Conservation (phyloP, 2,888 invertebrate genomes). For the Acanthosepion pharaonis region DNA sequence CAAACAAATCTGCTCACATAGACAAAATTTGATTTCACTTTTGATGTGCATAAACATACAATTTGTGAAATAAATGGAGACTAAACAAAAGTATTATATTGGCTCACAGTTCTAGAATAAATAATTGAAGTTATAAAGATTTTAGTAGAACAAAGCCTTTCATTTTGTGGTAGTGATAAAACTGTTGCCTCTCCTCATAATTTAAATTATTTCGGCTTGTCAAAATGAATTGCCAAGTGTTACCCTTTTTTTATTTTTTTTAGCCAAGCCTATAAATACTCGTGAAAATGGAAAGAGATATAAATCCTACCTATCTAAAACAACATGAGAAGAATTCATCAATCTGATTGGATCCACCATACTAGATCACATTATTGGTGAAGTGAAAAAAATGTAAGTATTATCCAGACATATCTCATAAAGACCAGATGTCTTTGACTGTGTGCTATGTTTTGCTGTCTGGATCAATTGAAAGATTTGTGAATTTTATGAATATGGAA, state of each 20-base stretch:
- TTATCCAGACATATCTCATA: too few species aligned
- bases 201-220: neutral
- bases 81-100: neutral
- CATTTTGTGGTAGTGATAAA: neutral
- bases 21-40: neutral
- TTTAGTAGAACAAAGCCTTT: neutral
- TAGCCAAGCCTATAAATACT: neutral
- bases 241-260: neutral
- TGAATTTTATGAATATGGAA: too few species aligned
- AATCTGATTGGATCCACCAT: slow-evolving; percentile 25
- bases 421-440: too few species aligned
- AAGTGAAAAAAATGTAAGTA: too few species aligned
- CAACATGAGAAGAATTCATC: neutral
- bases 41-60: neutral
- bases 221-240: neutral
- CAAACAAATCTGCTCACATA: neutral
- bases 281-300: neutral
- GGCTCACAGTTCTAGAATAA: neutral
- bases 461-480: too few species aligned
- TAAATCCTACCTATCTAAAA: neutral
- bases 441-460: too few species aligned
- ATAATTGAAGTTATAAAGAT: neutral
- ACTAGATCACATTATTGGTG: neutral
- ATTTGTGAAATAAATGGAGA: neutral
- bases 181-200: neutral